Evolutionary conservation across 2,888 invertebrate species (phyloP).

Genomic region (Punctoribates punctum): DNA sequence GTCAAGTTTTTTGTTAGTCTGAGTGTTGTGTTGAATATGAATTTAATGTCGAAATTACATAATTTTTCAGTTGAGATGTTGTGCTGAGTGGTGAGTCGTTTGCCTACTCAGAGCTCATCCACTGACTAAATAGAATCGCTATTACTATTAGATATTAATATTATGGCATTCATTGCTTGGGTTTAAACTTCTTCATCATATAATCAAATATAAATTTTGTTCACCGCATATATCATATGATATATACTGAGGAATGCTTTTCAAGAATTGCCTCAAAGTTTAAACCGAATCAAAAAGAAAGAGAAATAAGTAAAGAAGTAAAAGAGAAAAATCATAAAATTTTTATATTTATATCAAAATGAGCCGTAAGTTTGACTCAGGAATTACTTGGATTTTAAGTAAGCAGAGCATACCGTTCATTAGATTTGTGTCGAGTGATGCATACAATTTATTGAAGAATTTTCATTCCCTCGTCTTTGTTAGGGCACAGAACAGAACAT

Average conservation of each 20-base stretch:
- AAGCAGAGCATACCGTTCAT: slow-evolving; percentile 26
- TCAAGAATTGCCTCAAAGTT: slow-evolving; percentile 27
- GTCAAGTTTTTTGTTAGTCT: not conserved
- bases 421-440: slow-evolving; percentile 32
- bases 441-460: slow-evolving; percentile 34
- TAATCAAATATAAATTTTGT: slow-evolving; percentile 16
- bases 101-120: not conserved
- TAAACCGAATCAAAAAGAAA: slow-evolving; percentile 4
- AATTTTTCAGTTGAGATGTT: not conserved
- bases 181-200: slow-evolving; percentile 20
- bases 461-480: slow-evolving; percentile 10
- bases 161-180: not conserved
- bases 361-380: not conserved
- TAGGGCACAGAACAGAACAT: not conserved
- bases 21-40: not conserved
- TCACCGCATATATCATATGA: no score
- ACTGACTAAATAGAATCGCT: not conserved
- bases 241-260: slow-evolving; percentile 24
- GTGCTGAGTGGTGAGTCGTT: not conserved
- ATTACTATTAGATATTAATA: slow-evolving; percentile 1
- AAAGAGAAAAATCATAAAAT: slow-evolving; percentile 6
- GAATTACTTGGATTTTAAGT: slow-evolving; percentile 20
- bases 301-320: not conserved
- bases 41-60: not conserved
- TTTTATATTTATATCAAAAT: slow-evolving; percentile 23